Conservation (phyloP, 2,888 invertebrate species). For the Papilio protenor region DNA sequence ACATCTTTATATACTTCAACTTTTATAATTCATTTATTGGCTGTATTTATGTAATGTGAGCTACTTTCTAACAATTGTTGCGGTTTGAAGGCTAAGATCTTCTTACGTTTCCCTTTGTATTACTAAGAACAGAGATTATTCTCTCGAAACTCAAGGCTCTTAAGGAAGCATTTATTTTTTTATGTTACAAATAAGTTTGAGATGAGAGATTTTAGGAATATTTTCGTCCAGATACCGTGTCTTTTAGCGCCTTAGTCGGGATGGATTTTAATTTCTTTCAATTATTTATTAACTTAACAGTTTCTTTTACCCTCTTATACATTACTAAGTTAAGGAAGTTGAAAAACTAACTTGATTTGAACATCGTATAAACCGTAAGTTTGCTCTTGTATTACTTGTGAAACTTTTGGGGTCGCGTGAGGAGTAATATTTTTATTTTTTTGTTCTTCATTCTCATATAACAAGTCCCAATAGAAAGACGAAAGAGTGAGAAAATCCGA, state of each 20-base stretch:
- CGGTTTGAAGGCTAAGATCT: background rate
- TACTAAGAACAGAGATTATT: slow-evolving; percentile 3
- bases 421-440: background rate
- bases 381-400: background rate
- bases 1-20: too few species aligned
- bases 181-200: slow-evolving; percentile 17
- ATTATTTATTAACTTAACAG: background rate
- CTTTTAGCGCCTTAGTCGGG: background rate
- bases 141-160: slow-evolving; percentile 20
- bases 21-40: background rate
- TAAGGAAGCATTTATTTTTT: slow-evolving; percentile 32
- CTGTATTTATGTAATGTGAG: background rate
- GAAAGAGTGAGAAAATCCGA: background rate
- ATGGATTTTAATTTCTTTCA: background rate
- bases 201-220: slow-evolving; percentile 28
- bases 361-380: background rate
- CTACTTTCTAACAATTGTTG: background rate
- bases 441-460: background rate
- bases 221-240: background rate
- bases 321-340: background rate
- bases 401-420: background rate
- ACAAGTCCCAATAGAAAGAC: background rate
- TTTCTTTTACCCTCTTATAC: background rate
- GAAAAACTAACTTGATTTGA: background rate
- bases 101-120: slow-evolving; percentile 11